These are phyloP conservation scores for Allophyes oxyacanthae DNA, from an alignment of 2,888 invertebrate species.

Conservation along the genomic window DNA sequence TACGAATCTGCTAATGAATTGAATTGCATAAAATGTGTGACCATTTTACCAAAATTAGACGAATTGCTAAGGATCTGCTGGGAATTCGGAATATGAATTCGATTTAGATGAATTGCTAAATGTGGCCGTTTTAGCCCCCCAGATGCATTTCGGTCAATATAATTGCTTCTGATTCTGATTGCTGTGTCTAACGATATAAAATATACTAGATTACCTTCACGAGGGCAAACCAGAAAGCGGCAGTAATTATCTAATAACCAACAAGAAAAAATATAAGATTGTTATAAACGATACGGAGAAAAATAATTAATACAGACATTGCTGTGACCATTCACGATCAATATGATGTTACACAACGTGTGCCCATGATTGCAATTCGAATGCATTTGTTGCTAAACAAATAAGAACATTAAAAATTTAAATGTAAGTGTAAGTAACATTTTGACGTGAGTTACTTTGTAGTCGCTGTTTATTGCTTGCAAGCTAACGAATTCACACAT, in stretches of 20 bases:
- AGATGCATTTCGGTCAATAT: conserved; percentile 29
- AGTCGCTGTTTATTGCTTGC: conserved; percentile 23
- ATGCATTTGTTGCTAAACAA: conserved; percentile 36
- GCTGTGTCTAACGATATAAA: conserved; percentile 31
- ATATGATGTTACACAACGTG: conserved; percentile 37
- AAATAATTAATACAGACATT: conserved; percentile 31
- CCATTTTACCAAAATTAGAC: too few species aligned
- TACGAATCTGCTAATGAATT: too few species aligned
- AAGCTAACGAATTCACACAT: conserved; percentile 49
- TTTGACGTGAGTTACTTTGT: conserved; percentile 31
- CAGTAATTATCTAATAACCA: conserved; percentile 47
- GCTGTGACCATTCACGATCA: conserved; percentile 15
- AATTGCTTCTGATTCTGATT: conserved; percentile 27
- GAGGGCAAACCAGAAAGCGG: conserved; percentile 38
- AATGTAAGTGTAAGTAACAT: conserved; percentile 16
- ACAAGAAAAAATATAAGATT: conserved; percentile 43
- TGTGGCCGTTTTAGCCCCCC: too few species aligned
- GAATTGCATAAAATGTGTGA: too few species aligned
- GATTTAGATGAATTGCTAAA: too few species aligned
- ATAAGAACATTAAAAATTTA: conserved; percentile 15
- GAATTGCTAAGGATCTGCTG: too few species aligned
- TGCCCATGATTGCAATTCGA: conserved; percentile 31
- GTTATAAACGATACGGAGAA: conserved; percentile 15
- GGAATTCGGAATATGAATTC: too few species aligned
- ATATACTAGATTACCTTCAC: conserved; percentile 51